Evolutionary conservation across 2,113 vertebrate genomes (phyloP), one percentile per base, ranked within the genome.

Genomic region (Cynocephalus volans): DNA sequence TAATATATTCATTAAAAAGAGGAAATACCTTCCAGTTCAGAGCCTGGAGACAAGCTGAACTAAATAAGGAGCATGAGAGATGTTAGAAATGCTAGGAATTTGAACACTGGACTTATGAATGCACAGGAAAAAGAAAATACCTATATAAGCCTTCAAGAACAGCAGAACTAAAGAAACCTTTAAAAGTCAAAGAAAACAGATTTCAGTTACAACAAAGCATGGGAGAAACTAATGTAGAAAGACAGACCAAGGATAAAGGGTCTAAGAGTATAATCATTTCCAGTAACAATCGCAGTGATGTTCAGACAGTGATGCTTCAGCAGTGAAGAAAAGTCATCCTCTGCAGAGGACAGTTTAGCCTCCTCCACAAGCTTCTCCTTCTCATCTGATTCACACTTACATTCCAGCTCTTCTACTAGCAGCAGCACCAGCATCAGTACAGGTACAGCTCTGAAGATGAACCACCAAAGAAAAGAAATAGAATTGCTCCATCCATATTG

Each of bases 41-140:
- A 33, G 28, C 64, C 31, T 33, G 14, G 13, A 67, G 64, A 15
- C 13, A 67, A 65, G 31, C 31, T 67, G 64, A 28, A 67, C 12
- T 12, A 84, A 33, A 65, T 13, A 84, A 99, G 97, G 99, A 99
- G 97, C 98, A 99, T 96, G 99, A 99, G 13, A 99, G 99, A 72
- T 99, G 99, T 98, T 99, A 99, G 95, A 99, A 99, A 94, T 99
- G 99, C 98, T 98, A 99, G 72, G 99, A 99, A 98, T 99, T 99
- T 97, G 99, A 99, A 76, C 99, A 99, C 88, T 99, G 99, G 99
- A 99, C 99, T 0, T 99, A 99, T 19, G 99, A 99, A 98, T 99
- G 99, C 97, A 99, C 98, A 23, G 99, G 99, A 94, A 99, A 99
- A 98, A 98, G 99, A 70, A 99, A 99, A 98, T 99, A 99, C 89